Conservation (phyloP, 2,888 invertebrate species). For the Drosophila anomalata region DNA sequence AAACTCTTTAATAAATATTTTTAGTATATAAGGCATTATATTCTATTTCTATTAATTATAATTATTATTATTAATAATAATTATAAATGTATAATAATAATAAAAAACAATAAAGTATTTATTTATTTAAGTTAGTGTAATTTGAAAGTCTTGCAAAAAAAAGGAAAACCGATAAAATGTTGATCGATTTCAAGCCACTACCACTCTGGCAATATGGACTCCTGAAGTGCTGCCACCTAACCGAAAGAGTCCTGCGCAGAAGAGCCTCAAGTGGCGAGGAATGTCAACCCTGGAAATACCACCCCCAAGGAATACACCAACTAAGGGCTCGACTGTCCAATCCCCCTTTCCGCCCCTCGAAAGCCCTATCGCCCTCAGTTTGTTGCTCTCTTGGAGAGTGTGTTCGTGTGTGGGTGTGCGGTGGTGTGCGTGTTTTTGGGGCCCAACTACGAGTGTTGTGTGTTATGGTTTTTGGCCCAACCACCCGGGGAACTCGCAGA, state of each 20-base stretch:
- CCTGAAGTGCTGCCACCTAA: constrained; percentile 16
- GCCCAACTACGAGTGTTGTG: constrained; percentile 22
- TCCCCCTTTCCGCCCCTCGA: not conserved
- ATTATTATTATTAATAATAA: no score
- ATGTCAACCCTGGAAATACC: constrained; percentile 15
- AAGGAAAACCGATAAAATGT: no score
- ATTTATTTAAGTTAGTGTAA: no score
- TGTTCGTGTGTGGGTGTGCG: constrained; percentile 3
- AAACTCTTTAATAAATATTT: no score
- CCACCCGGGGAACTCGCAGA: constrained; percentile 3
- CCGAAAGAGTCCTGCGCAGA: constrained; percentile 25
- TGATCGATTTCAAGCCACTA: no score
- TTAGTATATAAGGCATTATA: no score
- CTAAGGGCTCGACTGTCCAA: constrained; percentile 21
- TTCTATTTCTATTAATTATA: no score
- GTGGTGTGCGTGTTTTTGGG: constrained; percentile 23
- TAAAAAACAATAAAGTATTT: no score
- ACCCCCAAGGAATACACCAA: constrained; percentile 3
- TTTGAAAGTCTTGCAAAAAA: no score
- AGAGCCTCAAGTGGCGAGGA: not conserved
- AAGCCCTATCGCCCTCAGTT: not conserved
- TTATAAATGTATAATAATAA: no score
- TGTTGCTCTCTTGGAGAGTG: constrained; percentile 1
- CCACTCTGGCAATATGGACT: not conserved
- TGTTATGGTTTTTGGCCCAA: constrained; percentile 57